Base-by-base conservation (phyloP, 2,888 invertebrate genomes). In the Gymnocheta viridis region DNA sequence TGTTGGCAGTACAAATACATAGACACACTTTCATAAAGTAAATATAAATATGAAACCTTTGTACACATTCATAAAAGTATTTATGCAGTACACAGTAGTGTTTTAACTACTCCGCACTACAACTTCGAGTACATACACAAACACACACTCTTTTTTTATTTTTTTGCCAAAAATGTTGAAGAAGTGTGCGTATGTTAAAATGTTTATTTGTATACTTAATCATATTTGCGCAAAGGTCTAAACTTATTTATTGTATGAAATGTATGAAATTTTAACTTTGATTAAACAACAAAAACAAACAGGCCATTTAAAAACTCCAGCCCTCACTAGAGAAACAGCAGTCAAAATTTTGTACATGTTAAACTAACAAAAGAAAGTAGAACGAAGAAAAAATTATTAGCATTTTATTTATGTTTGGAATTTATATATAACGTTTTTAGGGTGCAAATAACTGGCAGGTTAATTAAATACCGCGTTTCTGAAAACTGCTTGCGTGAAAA, bases 181-280 rank as follows among this genome's bases (percentile, higher is more conserved):
- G 24, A 51, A 66, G 17, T 41, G 29, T 29, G 35, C 27, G 70
- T 58, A 10, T 74, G 56, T 78, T 41, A 62, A 41, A 54, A 32
- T 62, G 35, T 79, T 54, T 70, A 54, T 79, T 82, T 83, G 70
- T 79, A 32, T 66, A 70, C 32, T 79, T 83, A 74, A 83, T 83
- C 83, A 83, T 83, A 83, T 83, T 83, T 83, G 66, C 70, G 66
- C 70, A 58, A 66, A 80, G 80, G 74, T 72, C 72, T 70, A 79
- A 56, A 76, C 27, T 74, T 51, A 32, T 81, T 74, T 67, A 32
- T 60, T 44, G 35, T 64, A 41, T 24, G 6, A 81, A 74, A 51
- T 67, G 17, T 54, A 81, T 69, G 67, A 69, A 67, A 81, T 81
- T 81, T 70, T 60, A 74, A 69, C 73, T 81, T 56, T 80, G 72